Percentiles rank a stretch among this genome's conserved stretches.
phyloP scores from a whole-genome alignment of 2,888 invertebrate species.

The Gari tellinella region DNA sequence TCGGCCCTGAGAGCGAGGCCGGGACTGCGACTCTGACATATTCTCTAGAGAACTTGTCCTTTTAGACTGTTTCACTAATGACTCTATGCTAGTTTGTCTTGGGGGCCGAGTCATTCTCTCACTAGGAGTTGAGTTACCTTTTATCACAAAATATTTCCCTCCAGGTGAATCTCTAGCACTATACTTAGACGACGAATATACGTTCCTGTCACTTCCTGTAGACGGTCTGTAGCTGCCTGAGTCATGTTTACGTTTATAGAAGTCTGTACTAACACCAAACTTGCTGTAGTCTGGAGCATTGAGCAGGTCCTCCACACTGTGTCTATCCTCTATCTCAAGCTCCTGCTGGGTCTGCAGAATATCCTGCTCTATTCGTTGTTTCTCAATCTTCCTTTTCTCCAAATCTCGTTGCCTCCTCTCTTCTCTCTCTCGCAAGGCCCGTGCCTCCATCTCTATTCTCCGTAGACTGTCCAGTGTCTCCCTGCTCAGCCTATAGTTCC shows the following conservation, averaged over 20 bases:
- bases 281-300: slow-evolving; percentile 43
- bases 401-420: slow-evolving; percentile 71
- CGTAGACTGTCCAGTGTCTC: slow-evolving; percentile 73
- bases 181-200: slow-evolving; percentile 5
- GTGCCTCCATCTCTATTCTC: slow-evolving; percentile 75
- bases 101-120: slow-evolving; percentile 52
- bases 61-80: slow-evolving; percentile 57
- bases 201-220: slow-evolving; percentile 15
- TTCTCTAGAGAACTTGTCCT: slow-evolving; percentile 73
- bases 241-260: slow-evolving; percentile 35
- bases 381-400: slow-evolving; percentile 74
- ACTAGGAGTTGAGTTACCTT: slow-evolving; percentile 57
- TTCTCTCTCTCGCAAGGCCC: slow-evolving; percentile 73
- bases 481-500: slow-evolving; percentile 65
- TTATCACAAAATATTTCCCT: slow-evolving; percentile 72
- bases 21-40: slow-evolving; percentile 61
- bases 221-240: slow-evolving; percentile 28
- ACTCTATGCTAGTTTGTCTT: slow-evolving; percentile 62
- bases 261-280: slow-evolving; percentile 29
- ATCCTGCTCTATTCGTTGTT: slow-evolving; percentile 76
- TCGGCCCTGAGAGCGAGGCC: slow-evolving; percentile 21
- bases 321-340: slow-evolving; percentile 75
- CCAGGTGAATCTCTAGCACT: slow-evolving; percentile 52
- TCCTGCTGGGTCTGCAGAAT: slow-evolving; percentile 76
- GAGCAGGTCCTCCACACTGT: slow-evolving; percentile 78